A percentile compares a stretch with the other conserved stretches of the same genome.
phyloP scores from a whole-genome alignment of 2,888 invertebrate species.

The Spilosoma lubricipeda region DNA sequence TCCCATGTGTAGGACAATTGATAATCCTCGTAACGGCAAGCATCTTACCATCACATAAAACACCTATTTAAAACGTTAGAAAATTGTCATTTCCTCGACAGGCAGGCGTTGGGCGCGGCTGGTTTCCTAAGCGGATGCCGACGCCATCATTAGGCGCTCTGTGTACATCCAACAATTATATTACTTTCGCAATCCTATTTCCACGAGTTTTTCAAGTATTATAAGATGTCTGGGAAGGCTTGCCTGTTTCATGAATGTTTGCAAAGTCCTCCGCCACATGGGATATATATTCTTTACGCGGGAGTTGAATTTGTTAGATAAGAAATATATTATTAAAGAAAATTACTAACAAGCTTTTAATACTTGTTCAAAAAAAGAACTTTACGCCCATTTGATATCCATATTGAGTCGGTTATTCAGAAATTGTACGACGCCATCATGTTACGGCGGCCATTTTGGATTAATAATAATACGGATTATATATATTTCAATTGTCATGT shows the following conservation, averaged over 20 bases:
- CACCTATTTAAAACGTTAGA: neutral
- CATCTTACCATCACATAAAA: neutral
- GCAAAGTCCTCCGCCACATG: too few species aligned
- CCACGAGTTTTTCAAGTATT: neutral
- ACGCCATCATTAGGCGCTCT: constrained; percentile 3
- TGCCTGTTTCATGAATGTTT: neutral
- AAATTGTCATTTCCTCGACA: constrained; percentile 2
- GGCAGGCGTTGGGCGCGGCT: constrained; percentile 13
- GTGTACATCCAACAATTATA: neutral
- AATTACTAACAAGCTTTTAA: too few species aligned
- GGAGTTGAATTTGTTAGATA: too few species aligned
- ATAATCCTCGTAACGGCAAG: neutral
- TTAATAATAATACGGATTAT: too few species aligned
- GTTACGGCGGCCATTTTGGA: too few species aligned
- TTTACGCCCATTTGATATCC: too few species aligned
- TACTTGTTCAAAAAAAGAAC: too few species aligned
- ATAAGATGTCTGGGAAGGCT: neutral
- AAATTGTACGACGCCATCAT: too few species aligned
- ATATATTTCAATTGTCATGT: too few species aligned
- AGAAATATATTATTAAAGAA: too few species aligned
- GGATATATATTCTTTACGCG: too few species aligned
- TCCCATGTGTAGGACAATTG: neutral
- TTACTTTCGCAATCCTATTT: neutral
- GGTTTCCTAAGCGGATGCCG: constrained; percentile 22
- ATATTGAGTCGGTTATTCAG: too few species aligned